Evolutionary conservation across 2,888 invertebrate species (phyloP).

Genomic region (Nowickia ferox): DNA sequence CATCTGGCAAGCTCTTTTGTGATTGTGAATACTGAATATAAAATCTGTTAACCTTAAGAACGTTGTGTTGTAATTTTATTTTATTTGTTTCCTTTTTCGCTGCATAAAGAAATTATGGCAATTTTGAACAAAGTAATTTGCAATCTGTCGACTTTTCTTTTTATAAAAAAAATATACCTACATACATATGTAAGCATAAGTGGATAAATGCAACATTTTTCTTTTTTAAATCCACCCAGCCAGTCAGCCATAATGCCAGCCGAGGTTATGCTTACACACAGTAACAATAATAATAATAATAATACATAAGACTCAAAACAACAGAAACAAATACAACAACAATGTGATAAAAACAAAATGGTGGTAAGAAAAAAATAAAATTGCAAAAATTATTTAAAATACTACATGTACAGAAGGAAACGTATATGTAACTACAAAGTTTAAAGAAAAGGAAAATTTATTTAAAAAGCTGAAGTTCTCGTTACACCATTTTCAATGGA

Average conservation of each 20-base stretch:
- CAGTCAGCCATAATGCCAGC: constrained; percentile 54
- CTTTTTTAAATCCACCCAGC: constrained; percentile 60
- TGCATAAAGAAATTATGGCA: constrained; percentile 72
- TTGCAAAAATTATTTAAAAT: constrained; percentile 44
- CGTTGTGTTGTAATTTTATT: neutral
- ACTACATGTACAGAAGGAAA: constrained; percentile 35
- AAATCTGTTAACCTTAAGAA: constrained; percentile 36
- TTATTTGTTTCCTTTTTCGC: constrained; percentile 36
- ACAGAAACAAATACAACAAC: constrained; percentile 36
- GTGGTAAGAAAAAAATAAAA: constrained; percentile 22
- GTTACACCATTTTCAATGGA: constrained; percentile 18
- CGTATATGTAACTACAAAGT: neutral
- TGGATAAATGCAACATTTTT: constrained; percentile 60
- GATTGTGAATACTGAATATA: neutral
- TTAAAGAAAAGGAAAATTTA: constrained; percentile 27
- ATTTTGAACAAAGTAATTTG: constrained; percentile 74
- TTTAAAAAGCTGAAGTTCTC: neutral
- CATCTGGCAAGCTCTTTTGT: neutral
- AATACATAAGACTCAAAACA: constrained; percentile 28
- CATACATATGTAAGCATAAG: constrained; percentile 13
- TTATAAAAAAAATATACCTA: constrained; percentile 34
- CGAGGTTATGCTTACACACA: constrained; percentile 48
- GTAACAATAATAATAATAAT: constrained; percentile 23
- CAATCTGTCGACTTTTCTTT: constrained; percentile 73
- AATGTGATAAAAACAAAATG: constrained; percentile 43